Evolutionary conservation across 2,888 invertebrate genomes (phyloP).

Genomic region (Drepana falcataria): DNA sequence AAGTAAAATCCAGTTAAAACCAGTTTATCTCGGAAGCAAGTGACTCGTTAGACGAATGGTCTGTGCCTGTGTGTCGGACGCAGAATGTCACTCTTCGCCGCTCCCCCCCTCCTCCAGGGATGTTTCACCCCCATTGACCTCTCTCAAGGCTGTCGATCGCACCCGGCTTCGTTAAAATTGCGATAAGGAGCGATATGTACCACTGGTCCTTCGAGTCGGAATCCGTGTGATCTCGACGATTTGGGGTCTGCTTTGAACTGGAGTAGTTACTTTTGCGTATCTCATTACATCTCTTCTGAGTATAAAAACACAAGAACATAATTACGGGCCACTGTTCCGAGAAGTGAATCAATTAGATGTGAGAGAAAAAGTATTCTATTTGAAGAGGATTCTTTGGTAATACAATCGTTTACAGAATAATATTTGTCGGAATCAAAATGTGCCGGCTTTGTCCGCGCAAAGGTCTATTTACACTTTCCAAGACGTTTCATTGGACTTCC

Average conservation of each 20-base stretch:
- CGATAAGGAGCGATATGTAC: conserved; percentile 41
- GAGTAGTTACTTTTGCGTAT: background rate
- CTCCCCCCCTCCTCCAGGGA: conserved; percentile 21
- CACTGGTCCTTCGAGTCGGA: conserved; percentile 30
- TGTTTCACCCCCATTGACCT: conserved; percentile 36
- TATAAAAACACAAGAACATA: too few species aligned
- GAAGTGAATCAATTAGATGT: background rate
- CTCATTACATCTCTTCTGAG: background rate
- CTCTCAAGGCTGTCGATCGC: conserved; percentile 56
- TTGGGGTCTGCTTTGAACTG: conserved; percentile 14
- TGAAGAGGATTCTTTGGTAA: conserved; percentile 17
- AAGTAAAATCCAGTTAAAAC: conserved; percentile 37
- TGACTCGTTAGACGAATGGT: conserved; percentile 58
- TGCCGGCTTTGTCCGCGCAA: conserved; percentile 32
- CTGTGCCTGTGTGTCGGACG: conserved; percentile 51
- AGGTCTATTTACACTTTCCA: conserved; percentile 28
- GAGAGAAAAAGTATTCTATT: background rate
- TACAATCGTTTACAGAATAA: conserved; percentile 14
- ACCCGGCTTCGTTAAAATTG: conserved; percentile 65
- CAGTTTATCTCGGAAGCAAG: conserved; percentile 35
- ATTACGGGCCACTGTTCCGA: background rate
- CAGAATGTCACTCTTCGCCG: conserved; percentile 32
- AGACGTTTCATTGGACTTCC: conserved; percentile 25
- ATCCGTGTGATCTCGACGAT: conserved; percentile 31
- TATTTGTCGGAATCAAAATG: conserved; percentile 32